phyloP scores from a whole-genome alignment of 2,888 invertebrate genomes.

The Gastracanthus pulcherrimus region DNA sequence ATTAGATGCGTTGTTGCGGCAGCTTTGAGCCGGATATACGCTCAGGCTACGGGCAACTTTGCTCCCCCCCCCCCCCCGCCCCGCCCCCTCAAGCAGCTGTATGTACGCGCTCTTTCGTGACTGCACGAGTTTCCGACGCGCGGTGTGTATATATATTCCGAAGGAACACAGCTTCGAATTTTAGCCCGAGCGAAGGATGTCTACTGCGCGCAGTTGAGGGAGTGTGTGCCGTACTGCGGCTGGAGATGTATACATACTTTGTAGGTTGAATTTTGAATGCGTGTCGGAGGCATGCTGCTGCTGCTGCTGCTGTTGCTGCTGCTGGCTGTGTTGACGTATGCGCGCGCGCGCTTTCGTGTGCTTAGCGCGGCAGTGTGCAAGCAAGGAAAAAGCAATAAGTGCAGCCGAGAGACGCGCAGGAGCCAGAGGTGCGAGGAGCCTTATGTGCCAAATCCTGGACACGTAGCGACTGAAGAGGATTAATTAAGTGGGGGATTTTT shows the following conservation, averaged over 20 bases:
- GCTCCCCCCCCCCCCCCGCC: too few relatives aligned
- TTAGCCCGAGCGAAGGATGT: too few relatives aligned
- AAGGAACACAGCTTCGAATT: constrained; percentile 7
- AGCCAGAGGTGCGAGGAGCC: neutral
- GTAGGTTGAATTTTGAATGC: neutral
- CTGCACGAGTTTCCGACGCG: neutral
- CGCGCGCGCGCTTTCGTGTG: neutral
- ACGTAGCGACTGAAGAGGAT: neutral
- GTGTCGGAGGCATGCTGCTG: neutral
- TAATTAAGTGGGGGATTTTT: neutral
- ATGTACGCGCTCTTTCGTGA: neutral
- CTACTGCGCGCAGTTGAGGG: neutral
- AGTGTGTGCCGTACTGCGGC: neutral
- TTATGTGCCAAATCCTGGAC: too few relatives aligned
- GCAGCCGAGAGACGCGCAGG: neutral
- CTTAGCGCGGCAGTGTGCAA: neutral
- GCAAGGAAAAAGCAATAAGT: neutral
- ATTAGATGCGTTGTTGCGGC: constrained; percentile 48
- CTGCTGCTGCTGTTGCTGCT: neutral
- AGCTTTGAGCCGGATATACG: constrained; percentile 18
- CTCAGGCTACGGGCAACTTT: neutral
- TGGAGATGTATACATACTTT: neutral
- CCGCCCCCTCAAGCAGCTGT: too few relatives aligned
- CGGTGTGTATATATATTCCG: too few relatives aligned
- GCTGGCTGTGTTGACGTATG: neutral